Evolutionary conservation across 2,888 invertebrate genomes (phyloP), one percentile per base, ranked within the genome.

Genomic region (Maniola hyperantus): DNA sequence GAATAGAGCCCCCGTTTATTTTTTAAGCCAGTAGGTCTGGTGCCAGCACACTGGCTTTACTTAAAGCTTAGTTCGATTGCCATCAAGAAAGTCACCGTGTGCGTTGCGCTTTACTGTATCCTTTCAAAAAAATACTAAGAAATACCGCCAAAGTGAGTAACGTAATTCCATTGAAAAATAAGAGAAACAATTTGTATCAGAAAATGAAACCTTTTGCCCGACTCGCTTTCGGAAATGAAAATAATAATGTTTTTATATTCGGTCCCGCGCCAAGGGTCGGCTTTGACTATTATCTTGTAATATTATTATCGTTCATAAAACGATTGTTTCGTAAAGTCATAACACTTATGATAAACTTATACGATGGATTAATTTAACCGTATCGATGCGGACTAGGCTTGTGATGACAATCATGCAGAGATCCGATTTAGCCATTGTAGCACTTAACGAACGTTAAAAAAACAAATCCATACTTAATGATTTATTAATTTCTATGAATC

Each of bases 171-270:
- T 36, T 46, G 15, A 50, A 34, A 5, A 34, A 4, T 2, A 33
- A 61, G 34, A 51, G 18, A 57, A 57, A 57, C 57, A 57, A 61
- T 61, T 50, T 61, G 36, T 61, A 61, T 48, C 39, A 18, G 34
- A 61, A 61, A 61, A 61, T 61, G 61, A 51, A 61, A 50, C 50
- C 36, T 61, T 51, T 61, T 36, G 61, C 50, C 60, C 50, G 50
- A 61, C 51, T 61, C 36, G 18, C 61, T 51, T 61, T 61, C 36
- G 61, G 50, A 48, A 51, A 61, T 61, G 61, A 61, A 60, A 61
- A 61, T 61, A 61, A 61, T 50, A 20, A 51, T 50, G 50, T 61
- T 61, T 46, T 51, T 61, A 50, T 61, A 50, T 61, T 61, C 50
- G 51, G 39, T 36, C 61, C 61, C 50, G 18, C 34, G 61, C 50